Evolutionary conservation across 2,113 vertebrate genomes (phyloP), one percentile per base, ranked within the genome.

Genomic region (Cynoglossus semilaevis): DNA sequence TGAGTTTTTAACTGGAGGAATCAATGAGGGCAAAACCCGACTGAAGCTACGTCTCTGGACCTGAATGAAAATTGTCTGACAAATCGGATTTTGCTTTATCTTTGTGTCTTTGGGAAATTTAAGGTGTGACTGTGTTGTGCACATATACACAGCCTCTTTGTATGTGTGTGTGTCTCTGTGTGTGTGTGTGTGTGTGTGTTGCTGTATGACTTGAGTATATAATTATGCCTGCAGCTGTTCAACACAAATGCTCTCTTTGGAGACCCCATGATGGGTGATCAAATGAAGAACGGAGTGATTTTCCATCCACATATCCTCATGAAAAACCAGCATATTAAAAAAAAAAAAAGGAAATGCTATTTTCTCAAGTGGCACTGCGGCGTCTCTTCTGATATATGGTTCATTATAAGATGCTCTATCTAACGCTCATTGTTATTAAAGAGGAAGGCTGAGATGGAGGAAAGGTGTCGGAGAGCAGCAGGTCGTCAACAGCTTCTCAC

Each of bases 271-370:
- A 86, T 82, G 79, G 69, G 62, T 53, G 55, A 76, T 88, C 76
- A 79, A 71, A 46, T 74, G 46, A 67, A 68, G 68, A 74, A 70
- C 72, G 71, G 72, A 80, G 71, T 60, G 72, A 82, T 84, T 82
- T 70, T 69, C 65, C 76, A 63, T 76, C 59, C 72, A 62, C 58
- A 56, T 76, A 74, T 61, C 67, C 83, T 70, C 67, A 80, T 73
- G 64, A 68, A 83, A 84, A 83, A 85, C 77, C 70, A 74, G 72
- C 68, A 66, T 76, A 72, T 75, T 35, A 7, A 81, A 86, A 86
- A 76, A 63, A 87, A 82, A 50, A 15, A 29, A 29, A 29, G 22
- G n/a, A 4, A 29, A 76, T 79, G 79, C 65, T 72, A 76, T 89
- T 86, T 84, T 74, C 70, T 72, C 63, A 84, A 78, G 85, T 80